Conservation (phyloP, 2,113 vertebrate genomes). For the Bufo gargarizans region DNA sequence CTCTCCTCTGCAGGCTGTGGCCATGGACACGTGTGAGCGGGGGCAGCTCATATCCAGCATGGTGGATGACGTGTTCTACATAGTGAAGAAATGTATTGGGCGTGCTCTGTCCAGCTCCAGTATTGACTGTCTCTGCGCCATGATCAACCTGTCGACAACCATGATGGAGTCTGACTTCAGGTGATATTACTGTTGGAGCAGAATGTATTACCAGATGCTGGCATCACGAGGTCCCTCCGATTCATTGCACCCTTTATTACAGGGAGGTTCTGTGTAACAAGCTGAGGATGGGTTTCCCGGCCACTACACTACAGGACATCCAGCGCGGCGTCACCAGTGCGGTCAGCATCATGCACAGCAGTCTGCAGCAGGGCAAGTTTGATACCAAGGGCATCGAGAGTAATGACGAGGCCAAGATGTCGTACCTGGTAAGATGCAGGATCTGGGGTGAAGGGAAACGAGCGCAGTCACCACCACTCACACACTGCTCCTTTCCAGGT, state of each 20-base stretch:
- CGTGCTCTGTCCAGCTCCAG: conserved; percentile 93
- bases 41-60: conserved; percentile 97
- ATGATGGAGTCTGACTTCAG: conserved; percentile 95
- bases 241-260: background rate
- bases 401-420: conserved; percentile 88
- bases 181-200: conserved; percentile 64
- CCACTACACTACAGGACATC: conserved; percentile 94
- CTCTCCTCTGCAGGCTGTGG: conserved; percentile 81
- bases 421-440: conserved; percentile 85
- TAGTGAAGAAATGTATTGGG: conserved; percentile 98
- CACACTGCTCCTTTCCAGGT: conserved; percentile 72
- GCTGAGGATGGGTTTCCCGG: conserved; percentile 91
- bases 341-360: conserved; percentile 97
- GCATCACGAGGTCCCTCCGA: background rate
- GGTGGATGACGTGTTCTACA: conserved; percentile 98
- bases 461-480: background rate
- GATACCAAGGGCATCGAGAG: conserved; percentile 96
- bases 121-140: conserved; percentile 97
- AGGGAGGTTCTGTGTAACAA: conserved; percentile 94
- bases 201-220: background rate
- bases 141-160: conserved; percentile 97
- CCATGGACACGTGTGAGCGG: conserved; percentile 91
- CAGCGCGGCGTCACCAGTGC: conserved; percentile 97
- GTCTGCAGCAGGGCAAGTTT: conserved; percentile 96
- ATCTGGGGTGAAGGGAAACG: background rate